Conservation (phyloP, 37 sponge, comb jelly and placozoan genomes). For the Ephydatia muelleri region DNA sequence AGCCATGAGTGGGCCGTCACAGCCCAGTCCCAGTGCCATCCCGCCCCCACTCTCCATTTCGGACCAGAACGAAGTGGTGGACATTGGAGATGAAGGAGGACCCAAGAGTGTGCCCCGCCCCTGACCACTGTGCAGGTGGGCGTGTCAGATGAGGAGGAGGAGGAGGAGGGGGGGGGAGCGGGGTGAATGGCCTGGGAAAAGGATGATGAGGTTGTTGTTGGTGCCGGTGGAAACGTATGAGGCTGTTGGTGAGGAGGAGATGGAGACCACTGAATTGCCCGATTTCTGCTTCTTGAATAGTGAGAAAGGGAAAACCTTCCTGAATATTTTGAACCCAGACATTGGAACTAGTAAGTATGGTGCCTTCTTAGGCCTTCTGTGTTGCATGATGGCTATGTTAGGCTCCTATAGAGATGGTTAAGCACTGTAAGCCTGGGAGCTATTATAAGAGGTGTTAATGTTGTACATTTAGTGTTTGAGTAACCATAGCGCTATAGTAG, state of each 20-base stretch:
- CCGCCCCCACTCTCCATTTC: neutral
- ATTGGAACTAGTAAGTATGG: constrained; percentile 7
- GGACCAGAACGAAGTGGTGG: constrained; percentile 1
- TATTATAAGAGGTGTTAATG: too few relatives aligned
- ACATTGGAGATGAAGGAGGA: neutral
- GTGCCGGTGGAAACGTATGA: constrained; percentile 2
- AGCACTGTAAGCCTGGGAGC: too few relatives aligned
- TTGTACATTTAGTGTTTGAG: too few relatives aligned
- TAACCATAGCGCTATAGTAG: too few relatives aligned
- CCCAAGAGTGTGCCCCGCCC: constrained; percentile 17
- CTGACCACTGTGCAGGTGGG: constrained; percentile 52
- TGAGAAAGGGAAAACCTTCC: constrained; percentile 43
- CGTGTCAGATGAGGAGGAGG: neutral
- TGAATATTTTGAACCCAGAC: constrained; percentile 79
- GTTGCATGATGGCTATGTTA: neutral
- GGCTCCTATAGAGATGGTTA: too few relatives aligned
- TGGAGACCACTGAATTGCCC: constrained; percentile 11
- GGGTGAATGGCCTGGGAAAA: neutral
- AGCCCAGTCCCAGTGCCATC: constrained; percentile 8
- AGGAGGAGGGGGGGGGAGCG: neutral
- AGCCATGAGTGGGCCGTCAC: neutral
- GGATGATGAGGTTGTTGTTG: constrained; percentile 17
- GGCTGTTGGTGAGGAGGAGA: constrained; percentile 19
- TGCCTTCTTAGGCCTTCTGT: neutral
- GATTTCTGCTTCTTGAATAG: constrained; percentile 57